Evolutionary conservation across 2,888 invertebrate species (phyloP).

Genomic region (Cephus sareptanus): DNA sequence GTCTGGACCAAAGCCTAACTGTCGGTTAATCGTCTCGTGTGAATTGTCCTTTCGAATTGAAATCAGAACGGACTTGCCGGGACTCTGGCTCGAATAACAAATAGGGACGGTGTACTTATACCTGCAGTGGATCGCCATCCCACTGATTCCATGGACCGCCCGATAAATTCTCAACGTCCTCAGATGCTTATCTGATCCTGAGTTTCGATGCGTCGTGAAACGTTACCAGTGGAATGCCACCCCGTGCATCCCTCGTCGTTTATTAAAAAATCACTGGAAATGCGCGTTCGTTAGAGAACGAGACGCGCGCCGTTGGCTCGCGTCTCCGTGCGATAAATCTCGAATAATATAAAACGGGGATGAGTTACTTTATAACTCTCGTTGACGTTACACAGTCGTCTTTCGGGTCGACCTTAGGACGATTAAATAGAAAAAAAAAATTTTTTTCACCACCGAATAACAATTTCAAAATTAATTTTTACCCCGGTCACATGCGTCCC

Average conservation of each 20-base stretch:
- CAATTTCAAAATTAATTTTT: background rate
- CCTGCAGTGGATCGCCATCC: slow-evolving; percentile 43
- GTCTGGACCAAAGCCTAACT: background rate
- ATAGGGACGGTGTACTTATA: slow-evolving; percentile 40
- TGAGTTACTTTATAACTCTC: background rate
- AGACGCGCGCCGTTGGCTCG: background rate
- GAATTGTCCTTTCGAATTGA: background rate
- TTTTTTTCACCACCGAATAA: background rate
- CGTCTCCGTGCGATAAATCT: slow-evolving; percentile 1
- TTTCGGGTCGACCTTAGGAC: background rate
- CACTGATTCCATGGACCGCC: slow-evolving; percentile 54
- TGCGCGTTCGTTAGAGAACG: slow-evolving; percentile 33
- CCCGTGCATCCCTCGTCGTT: slow-evolving; percentile 32
- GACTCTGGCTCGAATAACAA: slow-evolving; percentile 23
- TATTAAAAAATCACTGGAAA: slow-evolving; percentile 45
- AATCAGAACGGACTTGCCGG: slow-evolving; percentile 7
- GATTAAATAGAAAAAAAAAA: background rate
- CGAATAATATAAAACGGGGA: slow-evolving; percentile 1
- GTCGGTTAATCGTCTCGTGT: background rate
- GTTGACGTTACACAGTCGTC: background rate
- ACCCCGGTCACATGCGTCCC: background rate
- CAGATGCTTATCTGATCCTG: slow-evolving; percentile 62
- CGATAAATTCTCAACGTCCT: slow-evolving; percentile 59
- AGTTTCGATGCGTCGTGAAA: slow-evolving; percentile 55
- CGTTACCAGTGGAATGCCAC: slow-evolving; percentile 53